Conservation (phyloP, 2,113 vertebrate species). For the Abramis brama region DNA sequence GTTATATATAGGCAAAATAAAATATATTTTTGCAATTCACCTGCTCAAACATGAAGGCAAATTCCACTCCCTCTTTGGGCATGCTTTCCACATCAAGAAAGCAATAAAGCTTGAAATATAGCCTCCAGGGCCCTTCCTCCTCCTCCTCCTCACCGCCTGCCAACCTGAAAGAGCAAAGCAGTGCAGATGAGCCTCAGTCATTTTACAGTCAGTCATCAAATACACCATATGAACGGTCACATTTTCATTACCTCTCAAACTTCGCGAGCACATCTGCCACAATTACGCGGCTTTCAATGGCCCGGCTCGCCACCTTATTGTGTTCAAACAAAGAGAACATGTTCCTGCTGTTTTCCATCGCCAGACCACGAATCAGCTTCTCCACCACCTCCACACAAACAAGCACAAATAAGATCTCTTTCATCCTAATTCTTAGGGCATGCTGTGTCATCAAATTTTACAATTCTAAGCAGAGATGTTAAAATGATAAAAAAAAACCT, state of each 20-base stretch:
- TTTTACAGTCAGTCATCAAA: background rate
- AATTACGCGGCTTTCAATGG: conserved; percentile 93
- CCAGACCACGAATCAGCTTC: conserved; percentile 94
- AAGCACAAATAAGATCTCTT: conserved; percentile 31
- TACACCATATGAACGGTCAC: background rate
- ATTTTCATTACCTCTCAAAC: conserved; percentile 88
- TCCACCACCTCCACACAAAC: conserved; percentile 87
- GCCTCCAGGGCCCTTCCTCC: conserved; percentile 85
- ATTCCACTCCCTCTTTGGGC: conserved; percentile 90
- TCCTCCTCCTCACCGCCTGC: conserved; percentile 85
- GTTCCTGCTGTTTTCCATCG: conserved; percentile 98
- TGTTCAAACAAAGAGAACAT: conserved; percentile 97
- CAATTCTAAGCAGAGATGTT: background rate
- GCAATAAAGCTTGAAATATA: conserved; percentile 94
- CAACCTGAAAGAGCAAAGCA: conserved; percentile 74
- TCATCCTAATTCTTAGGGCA: background rate
- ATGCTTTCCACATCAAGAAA: conserved; percentile 92
- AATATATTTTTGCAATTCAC: conserved; percentile 62
- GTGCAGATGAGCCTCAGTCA: background rate
- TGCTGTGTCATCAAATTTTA: background rate
- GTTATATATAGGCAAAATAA: background rate
- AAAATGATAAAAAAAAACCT: background rate
- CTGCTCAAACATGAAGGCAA: conserved; percentile 97
- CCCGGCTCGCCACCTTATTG: conserved; percentile 85
- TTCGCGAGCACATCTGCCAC: conserved; percentile 95